These are phyloP conservation scores for Borostomias antarcticus DNA, from an alignment of 2,797 vertebrate genomes.

Conservation along the genomic window DNA sequence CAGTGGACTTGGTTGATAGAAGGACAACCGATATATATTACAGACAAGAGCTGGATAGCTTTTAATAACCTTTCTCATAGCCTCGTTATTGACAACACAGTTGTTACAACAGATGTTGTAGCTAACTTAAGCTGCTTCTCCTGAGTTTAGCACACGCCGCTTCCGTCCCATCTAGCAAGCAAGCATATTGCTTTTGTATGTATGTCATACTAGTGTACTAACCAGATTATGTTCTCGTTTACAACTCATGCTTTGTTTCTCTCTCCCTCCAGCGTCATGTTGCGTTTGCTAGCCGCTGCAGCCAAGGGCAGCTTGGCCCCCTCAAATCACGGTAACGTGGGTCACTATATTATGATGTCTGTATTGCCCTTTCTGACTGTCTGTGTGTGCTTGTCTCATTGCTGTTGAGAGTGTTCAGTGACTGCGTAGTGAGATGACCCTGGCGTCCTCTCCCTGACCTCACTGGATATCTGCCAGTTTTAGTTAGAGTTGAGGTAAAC, in stretches of 20 bases:
- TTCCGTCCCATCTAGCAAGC: no score
- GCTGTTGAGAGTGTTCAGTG: background rate
- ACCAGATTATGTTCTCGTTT: background rate
- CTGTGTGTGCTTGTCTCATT: background rate
- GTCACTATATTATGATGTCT: background rate
- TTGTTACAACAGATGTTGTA: no score
- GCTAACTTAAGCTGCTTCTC: no score
- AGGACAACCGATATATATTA: no score
- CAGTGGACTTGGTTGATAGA: background rate
- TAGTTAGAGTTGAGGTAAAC: background rate
- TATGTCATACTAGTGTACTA: background rate
- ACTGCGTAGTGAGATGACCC: background rate
- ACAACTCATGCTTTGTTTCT: constrained; percentile 6
- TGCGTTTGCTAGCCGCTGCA: constrained; percentile 78
- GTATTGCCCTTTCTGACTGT: background rate
- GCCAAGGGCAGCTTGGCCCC: constrained; percentile 69
- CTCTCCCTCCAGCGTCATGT: constrained; percentile 69
- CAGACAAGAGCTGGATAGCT: no score
- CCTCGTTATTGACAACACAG: no score
- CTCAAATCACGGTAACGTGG: constrained; percentile 64
- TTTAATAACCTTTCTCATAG: no score
- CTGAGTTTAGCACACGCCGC: no score
- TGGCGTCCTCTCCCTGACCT: background rate
- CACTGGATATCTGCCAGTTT: background rate
- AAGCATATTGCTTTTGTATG: no score